phyloP scores from a whole-genome alignment of 2,113 vertebrate genomes.

The Mormoops blainvillei region DNA sequence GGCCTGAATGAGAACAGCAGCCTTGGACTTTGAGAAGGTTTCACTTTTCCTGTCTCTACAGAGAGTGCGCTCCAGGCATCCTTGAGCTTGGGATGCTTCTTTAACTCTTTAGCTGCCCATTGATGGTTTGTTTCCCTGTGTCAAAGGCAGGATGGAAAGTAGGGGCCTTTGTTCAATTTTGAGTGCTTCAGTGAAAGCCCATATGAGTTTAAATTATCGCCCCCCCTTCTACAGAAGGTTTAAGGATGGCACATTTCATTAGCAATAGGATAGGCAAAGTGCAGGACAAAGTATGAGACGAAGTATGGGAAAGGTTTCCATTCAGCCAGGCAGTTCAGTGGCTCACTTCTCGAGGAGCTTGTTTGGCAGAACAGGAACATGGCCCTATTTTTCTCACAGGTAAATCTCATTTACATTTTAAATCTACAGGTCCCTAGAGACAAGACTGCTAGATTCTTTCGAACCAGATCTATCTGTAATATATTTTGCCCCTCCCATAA shows the following conservation, averaged over 20 bases:
- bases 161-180: conserved; percentile 14
- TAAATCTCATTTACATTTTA: conserved; percentile 48
- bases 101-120: conserved; percentile 52
- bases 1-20: background rate
- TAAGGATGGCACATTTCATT: conserved; percentile 76
- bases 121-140: conserved; percentile 21
- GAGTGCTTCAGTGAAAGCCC: background rate
- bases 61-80: conserved; percentile 11
- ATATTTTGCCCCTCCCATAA: conserved; percentile 20
- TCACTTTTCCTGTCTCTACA: background rate
- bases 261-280: conserved; percentile 37
- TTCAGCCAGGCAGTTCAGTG: background rate
- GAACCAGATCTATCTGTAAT: conserved; percentile 25
- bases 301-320: background rate
- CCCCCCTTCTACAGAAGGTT: background rate
- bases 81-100: conserved; percentile 45
- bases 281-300: background rate
- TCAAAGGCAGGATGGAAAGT: conserved; percentile 67
- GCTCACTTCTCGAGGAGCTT: background rate
- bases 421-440: background rate
- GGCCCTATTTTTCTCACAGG: background rate
- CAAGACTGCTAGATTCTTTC: conserved; percentile 45
- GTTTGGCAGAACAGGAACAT: background rate
- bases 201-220: background rate
- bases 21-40: background rate